Base-by-base conservation (phyloP, 2,113 vertebrate genomes). In the Indri indri region DNA sequence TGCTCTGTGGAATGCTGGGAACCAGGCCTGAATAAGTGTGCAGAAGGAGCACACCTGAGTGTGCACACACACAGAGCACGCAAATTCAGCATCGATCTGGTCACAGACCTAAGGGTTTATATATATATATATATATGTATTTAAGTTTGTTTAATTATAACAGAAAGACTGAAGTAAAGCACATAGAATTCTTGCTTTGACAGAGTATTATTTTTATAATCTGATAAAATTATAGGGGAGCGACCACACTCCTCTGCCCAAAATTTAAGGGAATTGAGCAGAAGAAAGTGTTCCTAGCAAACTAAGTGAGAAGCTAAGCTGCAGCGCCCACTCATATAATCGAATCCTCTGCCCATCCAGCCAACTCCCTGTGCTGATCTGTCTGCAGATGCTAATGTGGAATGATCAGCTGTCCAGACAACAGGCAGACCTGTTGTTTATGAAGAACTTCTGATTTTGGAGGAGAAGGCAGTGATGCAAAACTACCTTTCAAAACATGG, bases 191-290 rank as follows among this genome's bases (percentile, higher is more conserved):
- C 30, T 96, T 91, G 52, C 65, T 90, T 93, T 68, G 92, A 76
- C 5, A 86, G 17, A 68, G 2, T 34, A 12, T 68, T 18, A 34
- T 90, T 79, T 94, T 76, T 85, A 11, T 52, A 77, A 63, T 30
- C 59, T 89, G 61, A 32, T 47, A 32, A 76, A 47, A 76, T 42
- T 16, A 47, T 17, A 47, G 27, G 27, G 16, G 27, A 76, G 47
- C 92, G 34, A 65, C 47, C 30, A 50, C 77, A 71, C 20, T 32
- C 25, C 13, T 37, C 45, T 37, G 12, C 0, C 17, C 12, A 1
- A n/a, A 88, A 88, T 73, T 68, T 63, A 88, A 90, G 30, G 14
- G 18, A 88, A 74, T 94, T 81, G 86, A 86, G 42, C 63, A n/a
- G n/a, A 87, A 93, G 61, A 91, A 95, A 42, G 3, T 61, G 27